Percentiles rank a stretch among this genome's conserved stretches.
These are phyloP conservation scores for Varroa destructor DNA, from an alignment of 1,140 invertebrate genomes.

Conservation along the genomic window DNA sequence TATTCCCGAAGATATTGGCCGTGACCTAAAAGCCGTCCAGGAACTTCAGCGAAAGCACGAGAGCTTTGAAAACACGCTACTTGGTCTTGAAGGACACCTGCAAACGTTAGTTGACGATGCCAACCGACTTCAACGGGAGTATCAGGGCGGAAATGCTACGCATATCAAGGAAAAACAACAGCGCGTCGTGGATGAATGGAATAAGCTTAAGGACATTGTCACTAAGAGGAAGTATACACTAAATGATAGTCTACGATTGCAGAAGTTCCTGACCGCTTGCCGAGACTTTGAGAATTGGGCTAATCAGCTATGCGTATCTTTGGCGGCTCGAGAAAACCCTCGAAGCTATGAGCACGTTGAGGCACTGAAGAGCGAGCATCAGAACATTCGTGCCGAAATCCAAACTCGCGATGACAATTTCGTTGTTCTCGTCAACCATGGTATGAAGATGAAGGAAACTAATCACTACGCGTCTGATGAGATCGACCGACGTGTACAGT, in stretches of 20 bases:
- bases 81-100: slow-evolving; percentile 70
- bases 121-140: slow-evolving; percentile 63
- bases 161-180: slow-evolving; percentile 71
- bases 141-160: slow-evolving; percentile 79
- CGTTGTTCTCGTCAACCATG: slow-evolving; percentile 58
- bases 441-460: slow-evolving; percentile 57
- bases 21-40: slow-evolving; percentile 74
- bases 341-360: slow-evolving; percentile 74
- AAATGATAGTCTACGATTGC: slow-evolving; percentile 71
- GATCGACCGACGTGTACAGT: slow-evolving; percentile 28
- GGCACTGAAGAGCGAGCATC: slow-evolving; percentile 71
- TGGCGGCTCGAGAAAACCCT: slow-evolving; percentile 66
- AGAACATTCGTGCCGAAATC: slow-evolving; percentile 80
- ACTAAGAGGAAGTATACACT: slow-evolving; percentile 60
- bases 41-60: slow-evolving; percentile 72
- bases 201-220: slow-evolving; percentile 64
- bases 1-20: slow-evolving; percentile 66
- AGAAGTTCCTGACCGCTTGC: slow-evolving; percentile 67
- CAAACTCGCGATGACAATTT: slow-evolving; percentile 82
- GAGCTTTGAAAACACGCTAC: slow-evolving; percentile 83
- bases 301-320: slow-evolving; percentile 57
- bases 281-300: slow-evolving; percentile 81
- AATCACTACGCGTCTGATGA: slow-evolving; percentile 60
- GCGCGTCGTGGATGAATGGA: slow-evolving; percentile 73
- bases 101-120: slow-evolving; percentile 79